These are phyloP conservation scores for Microtus richardsoni DNA, from an alignment of 2,113 vertebrate species.

Conservation along the genomic window DNA sequence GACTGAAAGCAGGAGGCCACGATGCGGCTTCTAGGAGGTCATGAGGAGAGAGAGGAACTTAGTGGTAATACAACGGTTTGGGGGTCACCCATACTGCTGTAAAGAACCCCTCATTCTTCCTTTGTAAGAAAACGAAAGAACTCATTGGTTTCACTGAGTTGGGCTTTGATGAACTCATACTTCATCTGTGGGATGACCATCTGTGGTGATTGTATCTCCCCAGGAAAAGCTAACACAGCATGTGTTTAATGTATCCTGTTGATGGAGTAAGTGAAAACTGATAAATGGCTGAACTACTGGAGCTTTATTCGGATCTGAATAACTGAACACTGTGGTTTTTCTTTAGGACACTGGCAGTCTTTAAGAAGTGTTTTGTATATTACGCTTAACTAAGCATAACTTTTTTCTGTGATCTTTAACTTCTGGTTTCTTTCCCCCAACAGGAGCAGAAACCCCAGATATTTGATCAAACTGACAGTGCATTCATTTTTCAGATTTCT, in stretches of 20 bases:
- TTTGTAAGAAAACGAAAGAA: not conserved
- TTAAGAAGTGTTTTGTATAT: conserved; percentile 46
- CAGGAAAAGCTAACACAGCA: not conserved
- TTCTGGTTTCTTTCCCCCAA: conserved; percentile 60
- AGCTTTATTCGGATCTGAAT: conserved; percentile 47
- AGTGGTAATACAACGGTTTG: not conserved
- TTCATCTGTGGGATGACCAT: not conserved
- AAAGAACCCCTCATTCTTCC: not conserved
- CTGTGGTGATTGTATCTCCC: not conserved
- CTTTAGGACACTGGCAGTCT: conserved; percentile 47
- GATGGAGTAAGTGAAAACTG: not conserved
- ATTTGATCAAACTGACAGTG: conserved; percentile 84
- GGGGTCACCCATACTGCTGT: too few relatives aligned
- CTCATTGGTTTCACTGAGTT: not conserved
- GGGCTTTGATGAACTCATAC: not conserved
- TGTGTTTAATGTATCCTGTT: not conserved
- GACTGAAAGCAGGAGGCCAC: not conserved
- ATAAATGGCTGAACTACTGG: not conserved
- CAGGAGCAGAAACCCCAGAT: conserved; percentile 68
- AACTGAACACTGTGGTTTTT: conserved; percentile 43
- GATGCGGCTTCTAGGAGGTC: too few relatives aligned
- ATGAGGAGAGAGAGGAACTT: too few relatives aligned
- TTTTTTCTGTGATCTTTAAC: conserved; percentile 51
- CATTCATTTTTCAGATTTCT: conserved; percentile 79
- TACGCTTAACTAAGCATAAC: conserved; percentile 65